Evolutionary conservation across 2,888 invertebrate genomes (phyloP).

Genomic region (Coenonympha arcania): DNA sequence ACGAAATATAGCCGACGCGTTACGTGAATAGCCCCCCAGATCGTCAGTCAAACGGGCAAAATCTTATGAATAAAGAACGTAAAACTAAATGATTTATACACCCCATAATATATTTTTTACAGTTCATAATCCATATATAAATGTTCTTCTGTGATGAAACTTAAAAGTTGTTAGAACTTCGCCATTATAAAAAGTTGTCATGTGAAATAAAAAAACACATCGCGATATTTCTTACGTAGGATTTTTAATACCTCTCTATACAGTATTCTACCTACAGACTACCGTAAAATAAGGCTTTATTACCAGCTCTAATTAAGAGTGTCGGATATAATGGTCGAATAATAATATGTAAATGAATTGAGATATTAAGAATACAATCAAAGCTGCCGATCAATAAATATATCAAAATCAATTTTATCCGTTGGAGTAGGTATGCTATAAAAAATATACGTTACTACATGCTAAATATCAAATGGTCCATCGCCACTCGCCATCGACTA

Average conservation of each 20-base stretch:
- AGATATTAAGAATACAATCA: constrained; percentile 20
- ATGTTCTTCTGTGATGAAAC: too few species aligned
- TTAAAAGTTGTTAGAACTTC: too few species aligned
- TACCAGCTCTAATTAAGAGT: background rate
- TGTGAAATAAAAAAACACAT: too few species aligned
- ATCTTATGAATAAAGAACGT: too few species aligned
- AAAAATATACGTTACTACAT: background rate
- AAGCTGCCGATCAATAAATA: constrained; percentile 22
- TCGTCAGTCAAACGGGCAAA: too few species aligned
- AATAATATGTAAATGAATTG: constrained; percentile 16
- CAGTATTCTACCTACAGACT: background rate
- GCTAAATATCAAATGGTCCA: background rate
- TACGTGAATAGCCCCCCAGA: too few species aligned
- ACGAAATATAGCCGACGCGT: too few species aligned
- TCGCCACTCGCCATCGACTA: too few species aligned
- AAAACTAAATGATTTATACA: too few species aligned
- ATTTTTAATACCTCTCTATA: background rate
- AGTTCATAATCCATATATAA: too few species aligned
- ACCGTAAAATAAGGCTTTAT: background rate
- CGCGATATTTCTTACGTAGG: background rate
- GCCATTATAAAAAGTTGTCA: background rate
- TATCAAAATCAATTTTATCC: constrained; percentile 4
- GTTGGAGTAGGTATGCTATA: constrained; percentile 16
- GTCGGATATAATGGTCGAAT: constrained; percentile 1
- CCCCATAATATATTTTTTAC: too few species aligned